Evolutionary conservation across 2,797 vertebrate genomes (phyloP), one percentile per base, ranked within the genome.

Genomic region (Channallabes apus): DNA sequence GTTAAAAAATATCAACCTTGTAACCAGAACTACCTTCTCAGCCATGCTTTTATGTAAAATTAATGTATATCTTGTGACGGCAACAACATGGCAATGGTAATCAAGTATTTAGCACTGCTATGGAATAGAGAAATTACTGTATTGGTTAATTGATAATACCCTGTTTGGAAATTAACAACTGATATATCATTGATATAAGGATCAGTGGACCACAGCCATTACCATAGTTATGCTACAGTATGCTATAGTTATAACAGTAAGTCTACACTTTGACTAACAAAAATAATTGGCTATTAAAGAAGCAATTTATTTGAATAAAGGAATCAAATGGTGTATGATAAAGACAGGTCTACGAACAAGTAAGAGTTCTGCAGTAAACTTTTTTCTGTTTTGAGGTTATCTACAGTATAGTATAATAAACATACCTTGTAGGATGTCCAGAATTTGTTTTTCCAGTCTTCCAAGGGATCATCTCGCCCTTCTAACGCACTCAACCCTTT

Each of bases 381-480:
- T 8, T 73, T 51, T 12, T 18, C n/a, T 22, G 9, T 58, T 77
- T 59, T 4, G 27, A n/a, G 27, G 27, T 62, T n/a, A 5, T 6
- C 6, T 7, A 41, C 7, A 15, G 2, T 17, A 64, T 38, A 12
- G 24, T 65, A 38, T 24, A 80, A 29, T 15, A 24, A 62, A 29
- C 15, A 51, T 79, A 95, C 95, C 93, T 94, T 94, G 90, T 96
- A 96, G 82, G 95, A 96, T 14, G 91, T 93, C 94, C 93, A 95
- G 89, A 96, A 96, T 89, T 95, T 95, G 38, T 94, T 90, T 88
- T 85, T 93, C 94, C 95, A 95, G 88, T 95, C 95, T 90, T 94
- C 92, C 61, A 96, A 85, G 0, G 88, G 90, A 69, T 96, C 94
- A 2, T 94, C 91, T 90, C 90, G 93, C 27, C 90, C 90, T 89